Percentiles rank a stretch among this genome's conserved stretches.
These are phyloP conservation scores for Microdon myrmicae DNA, from an alignment of 2,888 invertebrate genomes.

Conservation along the genomic window DNA sequence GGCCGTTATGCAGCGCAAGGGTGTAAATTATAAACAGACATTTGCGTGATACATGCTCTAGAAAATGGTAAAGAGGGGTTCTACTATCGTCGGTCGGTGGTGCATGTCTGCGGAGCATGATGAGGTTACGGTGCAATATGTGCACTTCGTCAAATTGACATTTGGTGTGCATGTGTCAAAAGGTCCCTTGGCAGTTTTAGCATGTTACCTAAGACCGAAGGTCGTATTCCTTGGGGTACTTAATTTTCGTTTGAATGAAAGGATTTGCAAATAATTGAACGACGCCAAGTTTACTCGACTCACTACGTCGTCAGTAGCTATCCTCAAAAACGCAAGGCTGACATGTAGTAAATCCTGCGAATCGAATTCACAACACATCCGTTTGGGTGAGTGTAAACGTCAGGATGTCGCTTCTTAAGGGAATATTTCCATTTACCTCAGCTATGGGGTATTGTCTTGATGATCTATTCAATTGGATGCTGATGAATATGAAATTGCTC, in stretches of 20 bases:
- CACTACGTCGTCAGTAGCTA: slow-evolving; percentile 22
- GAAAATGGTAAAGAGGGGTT: no score
- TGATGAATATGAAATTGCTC: slow-evolving; percentile 21
- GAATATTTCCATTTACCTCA: slow-evolving; percentile 24
- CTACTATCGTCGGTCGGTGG: no score
- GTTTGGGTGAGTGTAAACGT: slow-evolving; percentile 3
- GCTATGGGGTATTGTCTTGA: no score
- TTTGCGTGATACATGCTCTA: slow-evolving; percentile 48
- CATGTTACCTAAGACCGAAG: slow-evolving; percentile 33
- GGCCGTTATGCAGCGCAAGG: not conserved
- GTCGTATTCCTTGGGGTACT: slow-evolving; percentile 12
- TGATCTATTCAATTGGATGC: slow-evolving; percentile 24
- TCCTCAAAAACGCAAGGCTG: slow-evolving; percentile 1
- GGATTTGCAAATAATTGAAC: slow-evolving; percentile 31
- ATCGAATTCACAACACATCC: not conserved
- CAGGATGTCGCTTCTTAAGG: not conserved
- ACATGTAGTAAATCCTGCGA: not conserved
- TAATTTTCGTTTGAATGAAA: slow-evolving; percentile 3
- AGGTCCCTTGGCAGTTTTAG: slow-evolving; percentile 13
- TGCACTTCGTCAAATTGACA: slow-evolving; percentile 41
- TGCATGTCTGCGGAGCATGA: no score
- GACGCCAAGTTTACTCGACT: slow-evolving; percentile 3
- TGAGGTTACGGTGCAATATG: slow-evolving; percentile 35
- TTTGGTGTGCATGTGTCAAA: slow-evolving; percentile 43
- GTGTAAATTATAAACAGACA: slow-evolving; percentile 5